phyloP scores from a whole-genome alignment of 2,113 vertebrate genomes.

The Pseudopipra pipra region DNA sequence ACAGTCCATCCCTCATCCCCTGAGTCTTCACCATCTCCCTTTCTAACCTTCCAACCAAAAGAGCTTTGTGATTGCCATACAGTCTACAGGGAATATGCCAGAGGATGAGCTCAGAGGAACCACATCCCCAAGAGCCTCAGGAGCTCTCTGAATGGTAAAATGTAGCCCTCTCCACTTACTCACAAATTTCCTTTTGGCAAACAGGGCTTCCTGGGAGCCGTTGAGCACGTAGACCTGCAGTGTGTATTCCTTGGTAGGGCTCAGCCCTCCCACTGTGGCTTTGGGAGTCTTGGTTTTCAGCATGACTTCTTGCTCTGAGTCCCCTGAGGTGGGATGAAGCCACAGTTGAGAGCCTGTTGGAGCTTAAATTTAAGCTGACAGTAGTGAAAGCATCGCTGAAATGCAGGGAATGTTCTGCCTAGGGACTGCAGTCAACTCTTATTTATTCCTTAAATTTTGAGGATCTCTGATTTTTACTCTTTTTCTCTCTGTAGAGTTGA shows the following conservation, averaged over 20 bases:
- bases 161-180: conserved; percentile 76
- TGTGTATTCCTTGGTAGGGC: conserved; percentile 84
- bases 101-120: neutral
- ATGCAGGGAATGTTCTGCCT: conserved; percentile 35
- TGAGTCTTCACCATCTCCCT: neutral
- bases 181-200: conserved; percentile 88
- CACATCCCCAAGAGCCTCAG: neutral
- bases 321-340: conserved; percentile 72
- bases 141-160: neutral
- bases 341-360: neutral
- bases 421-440: neutral
- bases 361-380: conserved; percentile 19
- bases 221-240: conserved; percentile 87
- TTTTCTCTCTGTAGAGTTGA: neutral
- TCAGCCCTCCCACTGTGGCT: conserved; percentile 88
- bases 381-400: neutral
- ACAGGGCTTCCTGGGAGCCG: conserved; percentile 79
- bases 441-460: neutral
- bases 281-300: conserved; percentile 89
- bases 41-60: neutral
- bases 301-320: conserved; percentile 90
- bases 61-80: fast-evolving
- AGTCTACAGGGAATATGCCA: neutral
- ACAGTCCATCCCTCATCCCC: neutral
- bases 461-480: neutral